phyloP scores from a whole-genome alignment of 2,113 vertebrate species.

The Neolamprologus caudopunctatus region DNA sequence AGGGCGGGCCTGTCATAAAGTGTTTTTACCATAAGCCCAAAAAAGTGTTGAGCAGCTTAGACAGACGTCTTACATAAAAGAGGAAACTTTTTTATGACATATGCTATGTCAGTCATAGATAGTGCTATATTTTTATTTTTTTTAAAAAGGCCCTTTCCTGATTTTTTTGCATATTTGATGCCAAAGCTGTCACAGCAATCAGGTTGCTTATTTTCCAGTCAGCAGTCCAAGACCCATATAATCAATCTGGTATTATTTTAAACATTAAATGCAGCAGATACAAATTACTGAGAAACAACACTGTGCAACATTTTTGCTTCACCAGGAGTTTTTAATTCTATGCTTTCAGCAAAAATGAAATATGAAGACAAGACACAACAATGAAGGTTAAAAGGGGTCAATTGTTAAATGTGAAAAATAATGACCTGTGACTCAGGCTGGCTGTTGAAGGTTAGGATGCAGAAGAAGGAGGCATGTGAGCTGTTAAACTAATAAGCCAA shows the following conservation, averaged over 20 bases:
- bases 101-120: not conserved
- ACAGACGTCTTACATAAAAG: not conserved
- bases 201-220: not conserved
- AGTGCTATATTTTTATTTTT: not conserved
- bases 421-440: not conserved
- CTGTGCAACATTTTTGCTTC: not conserved
- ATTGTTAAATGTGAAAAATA: not conserved
- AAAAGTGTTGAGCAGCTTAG: not conserved
- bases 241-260: not conserved
- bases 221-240: not conserved
- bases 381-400: not conserved
- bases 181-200: rapidly evolving
- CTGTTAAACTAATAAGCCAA: not conserved
- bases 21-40: not conserved
- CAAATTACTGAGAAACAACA: not conserved
- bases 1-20: not conserved
- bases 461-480: not conserved
- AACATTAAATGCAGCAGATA: not conserved
- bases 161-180: not conserved
- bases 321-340: rapidly evolving
- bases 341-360: not conserved
- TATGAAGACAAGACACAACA: not conserved
- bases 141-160: not conserved
- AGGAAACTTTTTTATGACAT: not conserved
- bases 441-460: not conserved